phyloP scores from a whole-genome alignment of 2,888 invertebrate species.

The Bellardia bayeri region DNA sequence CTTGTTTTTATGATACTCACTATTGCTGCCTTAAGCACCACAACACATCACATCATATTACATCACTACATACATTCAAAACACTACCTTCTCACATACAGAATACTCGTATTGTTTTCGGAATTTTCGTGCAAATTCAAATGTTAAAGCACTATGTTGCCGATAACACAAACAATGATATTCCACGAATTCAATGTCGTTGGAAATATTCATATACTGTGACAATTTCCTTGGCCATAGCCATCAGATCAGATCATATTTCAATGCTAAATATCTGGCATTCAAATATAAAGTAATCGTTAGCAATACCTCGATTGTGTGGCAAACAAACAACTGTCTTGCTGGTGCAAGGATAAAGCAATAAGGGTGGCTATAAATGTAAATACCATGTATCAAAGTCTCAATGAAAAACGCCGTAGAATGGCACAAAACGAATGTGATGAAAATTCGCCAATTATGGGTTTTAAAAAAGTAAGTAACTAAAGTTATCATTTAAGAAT shows the following conservation, averaged over 20 bases:
- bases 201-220: conserved; percentile 22
- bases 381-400: no score
- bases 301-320: conserved; percentile 74
- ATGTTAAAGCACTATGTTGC: conserved; percentile 77
- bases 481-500: conserved; percentile 76
- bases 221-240: conserved; percentile 36
- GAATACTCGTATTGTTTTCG: conserved; percentile 76
- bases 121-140: conserved; percentile 76
- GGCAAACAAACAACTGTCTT: conserved; percentile 73
- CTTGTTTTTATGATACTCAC: no score
- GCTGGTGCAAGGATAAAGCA: conserved; percentile 76
- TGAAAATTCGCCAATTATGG: conserved; percentile 75
- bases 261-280: conserved; percentile 77
- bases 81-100: conserved; percentile 47
- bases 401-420: conserved; percentile 73
- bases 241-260: conserved; percentile 74
- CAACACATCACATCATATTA: conserved; percentile 75
- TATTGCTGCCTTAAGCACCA: no score
- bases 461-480: conserved; percentile 74
- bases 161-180: conserved; percentile 75
- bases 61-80: conserved; percentile 79
- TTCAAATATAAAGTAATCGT: conserved; percentile 80
- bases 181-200: conserved; percentile 63
- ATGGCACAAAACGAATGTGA: conserved; percentile 77
- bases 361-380: conserved; percentile 74